Percentiles rank a stretch among this genome's conserved stretches.
Conservation (phyloP, 2,888 invertebrate species). For the Amiota mariae region DNA sequence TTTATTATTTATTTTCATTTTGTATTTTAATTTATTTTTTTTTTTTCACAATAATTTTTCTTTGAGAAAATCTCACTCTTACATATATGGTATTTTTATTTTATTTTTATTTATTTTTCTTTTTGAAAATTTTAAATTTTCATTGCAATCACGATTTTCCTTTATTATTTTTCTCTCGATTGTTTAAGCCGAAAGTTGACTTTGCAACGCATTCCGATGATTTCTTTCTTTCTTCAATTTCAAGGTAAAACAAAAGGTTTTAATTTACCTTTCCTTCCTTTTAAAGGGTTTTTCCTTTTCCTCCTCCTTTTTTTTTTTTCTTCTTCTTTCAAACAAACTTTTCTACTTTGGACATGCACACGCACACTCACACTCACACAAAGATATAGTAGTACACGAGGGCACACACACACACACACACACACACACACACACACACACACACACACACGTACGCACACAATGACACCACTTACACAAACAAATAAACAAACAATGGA, state of each 20-base stretch:
- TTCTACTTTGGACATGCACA: conserved; percentile 22
- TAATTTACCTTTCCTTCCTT: conserved; percentile 11
- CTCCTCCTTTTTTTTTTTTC: too few relatives aligned
- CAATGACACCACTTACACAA: too few relatives aligned
- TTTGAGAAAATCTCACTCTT: neutral
- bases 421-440: too few relatives aligned
- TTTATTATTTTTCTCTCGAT: neutral
- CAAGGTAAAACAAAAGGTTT: conserved; percentile 11
- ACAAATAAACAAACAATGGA: too few relatives aligned
- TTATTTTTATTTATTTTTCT: neutral
- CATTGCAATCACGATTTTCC: neutral
- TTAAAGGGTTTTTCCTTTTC: too few relatives aligned
- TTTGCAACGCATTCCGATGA: neutral
- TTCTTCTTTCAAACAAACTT: conserved; percentile 5
- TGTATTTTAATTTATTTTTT: neutral
- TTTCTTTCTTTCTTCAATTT: neutral
- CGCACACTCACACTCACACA: conserved; percentile 10
- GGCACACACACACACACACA: conserved; percentile 21
- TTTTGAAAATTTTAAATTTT: conserved; percentile 1
- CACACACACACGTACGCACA: conserved; percentile 28
- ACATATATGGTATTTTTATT: neutral
- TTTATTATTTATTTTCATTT: neutral
- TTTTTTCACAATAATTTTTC: neutral
- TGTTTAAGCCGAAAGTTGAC: neutral
- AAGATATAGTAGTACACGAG: conserved; percentile 29